Evolutionary conservation across 2,888 invertebrate species (phyloP).

Genomic region (Parnassius orleans): DNA sequence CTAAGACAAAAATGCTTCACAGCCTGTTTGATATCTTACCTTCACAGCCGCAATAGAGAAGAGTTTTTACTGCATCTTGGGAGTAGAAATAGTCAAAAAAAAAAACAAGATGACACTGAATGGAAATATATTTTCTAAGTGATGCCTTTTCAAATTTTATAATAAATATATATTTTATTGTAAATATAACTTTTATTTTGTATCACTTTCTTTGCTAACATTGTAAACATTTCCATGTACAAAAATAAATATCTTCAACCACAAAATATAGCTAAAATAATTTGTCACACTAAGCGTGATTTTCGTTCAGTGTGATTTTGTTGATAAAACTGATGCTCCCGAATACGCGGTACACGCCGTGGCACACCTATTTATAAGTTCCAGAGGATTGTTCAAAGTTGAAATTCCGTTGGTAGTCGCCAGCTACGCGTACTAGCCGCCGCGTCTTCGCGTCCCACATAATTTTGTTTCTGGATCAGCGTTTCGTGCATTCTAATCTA

Average conservation of each 20-base stretch:
- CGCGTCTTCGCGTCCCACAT: slow-evolving; percentile 44
- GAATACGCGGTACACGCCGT: slow-evolving; percentile 48
- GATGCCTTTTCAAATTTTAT: no score
- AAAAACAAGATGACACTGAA: no score
- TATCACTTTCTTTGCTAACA: no score
- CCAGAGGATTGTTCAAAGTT: slow-evolving; percentile 71
- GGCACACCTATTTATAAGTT: slow-evolving; percentile 79
- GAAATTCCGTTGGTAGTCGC: slow-evolving; percentile 72
- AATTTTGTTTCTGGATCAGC: slow-evolving; percentile 5
- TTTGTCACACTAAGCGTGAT: not conserved
- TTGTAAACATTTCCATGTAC: no score
- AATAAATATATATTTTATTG: no score
- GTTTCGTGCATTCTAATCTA: slow-evolving; percentile 1
- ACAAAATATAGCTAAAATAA: not conserved
- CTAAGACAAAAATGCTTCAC: no score
- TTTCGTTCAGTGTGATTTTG: slow-evolving; percentile 4
- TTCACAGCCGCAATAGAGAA: no score
- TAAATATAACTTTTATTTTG: not conserved
- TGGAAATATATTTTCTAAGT: no score
- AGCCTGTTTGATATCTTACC: no score
- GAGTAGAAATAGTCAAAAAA: no score
- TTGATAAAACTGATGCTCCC: slow-evolving; percentile 34
- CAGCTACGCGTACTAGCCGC: slow-evolving; percentile 54
- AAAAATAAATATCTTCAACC: no score
- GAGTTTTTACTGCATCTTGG: no score